These are phyloP conservation scores for Rhynchomys soricoides DNA, from an alignment of 2,113 vertebrate genomes.

Conservation along the genomic window DNA sequence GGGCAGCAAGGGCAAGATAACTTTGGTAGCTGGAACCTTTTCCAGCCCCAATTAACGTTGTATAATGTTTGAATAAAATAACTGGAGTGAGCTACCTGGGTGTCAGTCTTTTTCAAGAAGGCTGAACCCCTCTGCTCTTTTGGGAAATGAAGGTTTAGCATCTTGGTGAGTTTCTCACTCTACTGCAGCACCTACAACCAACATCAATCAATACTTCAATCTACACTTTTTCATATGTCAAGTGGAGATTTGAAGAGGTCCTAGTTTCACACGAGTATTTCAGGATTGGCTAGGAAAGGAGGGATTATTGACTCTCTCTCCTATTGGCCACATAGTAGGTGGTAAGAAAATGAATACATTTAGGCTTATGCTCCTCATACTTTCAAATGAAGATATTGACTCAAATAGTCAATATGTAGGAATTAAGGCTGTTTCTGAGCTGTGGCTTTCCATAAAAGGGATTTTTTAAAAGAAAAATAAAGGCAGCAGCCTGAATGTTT, in stretches of 20 bases:
- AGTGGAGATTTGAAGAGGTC: neutral
- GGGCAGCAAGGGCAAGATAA: no score
- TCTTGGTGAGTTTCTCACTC: no score
- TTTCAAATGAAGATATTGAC: neutral
- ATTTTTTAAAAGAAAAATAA: no score
- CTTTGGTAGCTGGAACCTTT: no score
- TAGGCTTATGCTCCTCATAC: neutral
- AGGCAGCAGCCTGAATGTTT: no score
- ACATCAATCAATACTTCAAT: neutral
- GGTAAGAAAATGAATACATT: neutral
- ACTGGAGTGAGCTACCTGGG: no score
- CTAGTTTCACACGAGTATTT: neutral
- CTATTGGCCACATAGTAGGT: neutral
- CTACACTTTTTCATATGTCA: neutral
- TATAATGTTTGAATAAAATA: no score
- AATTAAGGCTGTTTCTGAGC: conserved; percentile 7
- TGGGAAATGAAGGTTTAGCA: no score
- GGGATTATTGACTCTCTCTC: neutral
- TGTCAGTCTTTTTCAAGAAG: no score
- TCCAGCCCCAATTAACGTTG: no score
- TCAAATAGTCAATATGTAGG: neutral
- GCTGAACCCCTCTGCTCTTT: no score
- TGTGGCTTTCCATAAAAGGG: neutral
- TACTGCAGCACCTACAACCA: no score
- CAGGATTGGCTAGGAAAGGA: neutral